Percentiles rank a stretch among this genome's conserved stretches.
Conservation (phyloP, 2,888 invertebrate species). For the Plebejus anna region DNA sequence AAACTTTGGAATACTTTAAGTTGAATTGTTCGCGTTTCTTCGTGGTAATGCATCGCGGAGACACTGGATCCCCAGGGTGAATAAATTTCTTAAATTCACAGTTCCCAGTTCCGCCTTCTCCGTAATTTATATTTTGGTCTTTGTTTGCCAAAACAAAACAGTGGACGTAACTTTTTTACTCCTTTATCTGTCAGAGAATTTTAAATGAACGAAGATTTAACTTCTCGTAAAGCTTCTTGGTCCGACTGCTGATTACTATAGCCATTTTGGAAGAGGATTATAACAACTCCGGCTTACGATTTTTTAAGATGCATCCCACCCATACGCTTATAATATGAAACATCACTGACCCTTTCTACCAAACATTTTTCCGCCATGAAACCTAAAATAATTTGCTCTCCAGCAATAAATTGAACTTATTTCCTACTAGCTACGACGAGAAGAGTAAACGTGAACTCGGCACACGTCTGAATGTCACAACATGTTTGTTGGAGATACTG, state of each 20-base stretch:
- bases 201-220: background rate
- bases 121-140: background rate
- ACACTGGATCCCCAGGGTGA: background rate
- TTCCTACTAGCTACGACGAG: background rate
- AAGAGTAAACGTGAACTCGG: background rate
- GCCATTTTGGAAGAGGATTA: background rate
- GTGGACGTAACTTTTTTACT: background rate
- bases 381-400: background rate
- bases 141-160: background rate
- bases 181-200: background rate
- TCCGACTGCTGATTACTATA: background rate
- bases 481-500: constrained; percentile 53
- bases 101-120: background rate
- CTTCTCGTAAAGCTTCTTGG: background rate
- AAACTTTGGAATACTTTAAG: background rate
- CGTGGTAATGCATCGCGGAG: background rate
- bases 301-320: background rate
- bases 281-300: background rate
- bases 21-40: background rate
- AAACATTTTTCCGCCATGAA: background rate
- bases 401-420: background rate
- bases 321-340: too few relatives aligned
- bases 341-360: too few relatives aligned
- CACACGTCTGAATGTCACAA: constrained; percentile 38
- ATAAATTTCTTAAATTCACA: constrained; percentile 11